Percentiles rank a stretch among this genome's conserved stretches.
Conservation (phyloP, 2,888 invertebrate species). For the Dascillus cervinus region DNA sequence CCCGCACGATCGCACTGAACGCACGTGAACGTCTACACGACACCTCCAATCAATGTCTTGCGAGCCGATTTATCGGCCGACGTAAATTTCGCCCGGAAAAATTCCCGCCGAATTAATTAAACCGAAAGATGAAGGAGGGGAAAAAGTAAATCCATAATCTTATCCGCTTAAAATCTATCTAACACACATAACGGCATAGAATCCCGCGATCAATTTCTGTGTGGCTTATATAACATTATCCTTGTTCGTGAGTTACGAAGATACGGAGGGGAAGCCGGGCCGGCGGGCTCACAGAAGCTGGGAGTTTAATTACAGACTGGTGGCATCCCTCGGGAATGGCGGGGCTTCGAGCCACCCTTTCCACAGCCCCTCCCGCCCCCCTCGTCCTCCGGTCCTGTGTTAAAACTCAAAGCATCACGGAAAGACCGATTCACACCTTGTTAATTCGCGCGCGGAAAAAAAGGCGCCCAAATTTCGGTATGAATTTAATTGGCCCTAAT, state of each 20-base stretch:
- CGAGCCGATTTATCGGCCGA: no score
- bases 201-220: slow-evolving; percentile 36
- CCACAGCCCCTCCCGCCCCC: slow-evolving; percentile 18
- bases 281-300: slow-evolving; percentile 31
- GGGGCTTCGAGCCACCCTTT: slow-evolving; percentile 33
- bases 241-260: slow-evolving; percentile 32
- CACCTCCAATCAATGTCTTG: slow-evolving; percentile 14
- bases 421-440: slow-evolving; percentile 20
- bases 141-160: slow-evolving; percentile 23
- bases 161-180: slow-evolving; percentile 28
- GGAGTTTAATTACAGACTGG: slow-evolving; percentile 43
- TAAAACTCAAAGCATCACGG: slow-evolving; percentile 22
- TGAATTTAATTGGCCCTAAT: no score
- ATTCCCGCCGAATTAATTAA: no score
- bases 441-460: slow-evolving; percentile 2
- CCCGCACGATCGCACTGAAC: slow-evolving; percentile 27
- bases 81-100: no score
- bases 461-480: no score
- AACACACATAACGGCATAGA: slow-evolving; percentile 27
- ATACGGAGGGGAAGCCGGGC: slow-evolving; percentile 29
- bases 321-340: slow-evolving; percentile 37
- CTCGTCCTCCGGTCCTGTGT: slow-evolving; percentile 23
- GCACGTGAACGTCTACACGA: slow-evolving; percentile 13
- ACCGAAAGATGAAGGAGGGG: no score
- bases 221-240: slow-evolving; percentile 35